Base-by-base conservation (phyloP, 2,797 vertebrate species). In the Babyrousa celebensis region DNA sequence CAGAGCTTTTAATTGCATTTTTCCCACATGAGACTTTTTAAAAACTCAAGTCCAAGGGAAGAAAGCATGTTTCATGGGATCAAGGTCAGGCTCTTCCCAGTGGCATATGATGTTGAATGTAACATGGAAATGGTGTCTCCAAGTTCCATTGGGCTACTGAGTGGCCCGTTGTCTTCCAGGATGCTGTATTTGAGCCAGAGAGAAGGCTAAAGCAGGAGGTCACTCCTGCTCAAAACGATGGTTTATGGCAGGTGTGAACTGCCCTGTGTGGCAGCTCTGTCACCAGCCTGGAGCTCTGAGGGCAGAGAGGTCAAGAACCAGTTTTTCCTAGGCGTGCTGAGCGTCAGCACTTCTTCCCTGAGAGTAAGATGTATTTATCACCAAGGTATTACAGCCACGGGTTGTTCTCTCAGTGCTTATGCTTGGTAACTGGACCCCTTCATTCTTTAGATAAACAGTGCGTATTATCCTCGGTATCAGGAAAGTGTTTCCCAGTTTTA, bases 11-110 rank as follows among this genome's bases (percentile, higher is more conserved):
- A 11, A 74, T 86, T 96, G 96, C 93, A 80, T 96, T 97, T 96
- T 97, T 85, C 95, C 96, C 95, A 90, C 62, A 79, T 40, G 77
- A 96, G 95, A 96, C 94, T 97, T 97, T 84, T 58, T 58, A 70
- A 95, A 94, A 96, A 15, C 60, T 94, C 8, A 96, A 94, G 96
- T 96, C 96, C n/a, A 85, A 95, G 96, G 95, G 97, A 96, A 97
- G 62, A 95, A 96, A 85, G 43, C 72, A 12, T 79, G 29, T 83
- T 86, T 93, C 77, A 7, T 72, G 40, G 63, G 82, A 54, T 82
- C 12, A 52, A 90, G 15, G 23, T 87, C 54, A 85, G 12, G 48
- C 62, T 70, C 70, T 95, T 65, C 77, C 56, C 56, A 58, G 0
- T 72, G 83, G 84, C 32, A 96, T 74, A 23, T 56, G 70, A 36